Evolutionary conservation across 2,797 vertebrate species (phyloP), one percentile per base, ranked within the genome.

Genomic region (Cyprinella venusta): DNA sequence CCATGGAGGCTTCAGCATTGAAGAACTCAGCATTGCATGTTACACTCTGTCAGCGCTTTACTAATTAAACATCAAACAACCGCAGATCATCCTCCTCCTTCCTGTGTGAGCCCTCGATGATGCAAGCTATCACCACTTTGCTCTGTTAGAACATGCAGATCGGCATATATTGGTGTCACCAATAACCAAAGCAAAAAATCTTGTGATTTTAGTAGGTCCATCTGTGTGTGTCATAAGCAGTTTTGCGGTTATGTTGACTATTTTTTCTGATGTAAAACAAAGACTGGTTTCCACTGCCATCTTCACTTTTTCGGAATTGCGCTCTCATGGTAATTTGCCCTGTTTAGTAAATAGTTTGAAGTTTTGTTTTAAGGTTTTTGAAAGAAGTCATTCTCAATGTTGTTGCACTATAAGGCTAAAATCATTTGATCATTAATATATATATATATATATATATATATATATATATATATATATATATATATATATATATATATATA

Each of bases 11-110:
- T 63, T 85, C 67, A 82, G 48, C 30, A 33, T 33, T 33, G 85
- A 82, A 70, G 81, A 61, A 50, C 67, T 24, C 80, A 85, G 85
- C 81, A 74, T 77, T 9, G 69, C 80, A 82, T 83, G 86, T 84
- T 26, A 40, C 69, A 80, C 67, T 81, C 68, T 85, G 82, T 83
- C 78, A 75, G 65, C 87, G 75, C 81, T 90, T 85, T 87, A 76
- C 83, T 88, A 87, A 91, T 92, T 90, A 91, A 91, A 91, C 85
- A 87, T 89, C 88, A 87, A 84, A 87, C 63, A 77, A 72, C 69
- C 76, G 78, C 75, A 65, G 72, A 78, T 84, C 52, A 78, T 85
- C 61, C 81, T 82, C 76, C 64, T 76, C 76, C 48, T 78, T 78
- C 56, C 42, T 50, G 65, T 65, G 36, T 50, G 5, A 69, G 56